Evolutionary conservation across 2,888 invertebrate genomes (phyloP).

Genomic region (Oligia strigilis): DNA sequence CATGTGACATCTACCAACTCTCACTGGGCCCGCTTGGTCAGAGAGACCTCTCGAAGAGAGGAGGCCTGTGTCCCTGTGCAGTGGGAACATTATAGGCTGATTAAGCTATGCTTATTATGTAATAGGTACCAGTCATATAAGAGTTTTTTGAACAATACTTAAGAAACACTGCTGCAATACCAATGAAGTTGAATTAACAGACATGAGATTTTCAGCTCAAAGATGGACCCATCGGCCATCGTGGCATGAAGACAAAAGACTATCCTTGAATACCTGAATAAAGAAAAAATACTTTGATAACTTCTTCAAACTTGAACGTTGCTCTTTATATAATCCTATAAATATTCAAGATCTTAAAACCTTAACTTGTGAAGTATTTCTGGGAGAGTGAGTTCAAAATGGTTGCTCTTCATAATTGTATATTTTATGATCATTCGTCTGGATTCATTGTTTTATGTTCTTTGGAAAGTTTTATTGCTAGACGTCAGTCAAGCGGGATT

Average conservation of each 20-base stretch:
- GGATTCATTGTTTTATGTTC: slow-evolving; percentile 46
- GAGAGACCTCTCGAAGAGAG: no score
- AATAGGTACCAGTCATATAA: neutral
- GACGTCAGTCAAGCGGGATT: slow-evolving; percentile 30
- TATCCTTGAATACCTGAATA: slow-evolving; percentile 5
- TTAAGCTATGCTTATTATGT: neutral
- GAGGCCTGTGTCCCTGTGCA: neutral
- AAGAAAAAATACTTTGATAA: slow-evolving; percentile 28
- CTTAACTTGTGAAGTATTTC: slow-evolving; percentile 50
- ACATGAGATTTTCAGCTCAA: neutral
- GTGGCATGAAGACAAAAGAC: neutral
- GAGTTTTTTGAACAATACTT: neutral
- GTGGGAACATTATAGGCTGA: neutral
- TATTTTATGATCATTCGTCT: slow-evolving; percentile 56
- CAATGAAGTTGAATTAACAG: neutral
- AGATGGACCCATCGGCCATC: no score
- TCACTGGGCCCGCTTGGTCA: no score
- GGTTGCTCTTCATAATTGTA: slow-evolving; percentile 49
- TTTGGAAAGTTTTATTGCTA: slow-evolving; percentile 34
- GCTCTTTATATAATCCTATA: slow-evolving; percentile 47
- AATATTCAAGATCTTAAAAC: slow-evolving; percentile 56
- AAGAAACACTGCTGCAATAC: neutral
- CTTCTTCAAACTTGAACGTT: slow-evolving; percentile 35
- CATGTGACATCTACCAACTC: neutral
- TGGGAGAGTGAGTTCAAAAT: slow-evolving; percentile 31